Conservation (phyloP, 35 echinoderm and acorn worm species). For the Eucidaris tribuloides region DNA sequence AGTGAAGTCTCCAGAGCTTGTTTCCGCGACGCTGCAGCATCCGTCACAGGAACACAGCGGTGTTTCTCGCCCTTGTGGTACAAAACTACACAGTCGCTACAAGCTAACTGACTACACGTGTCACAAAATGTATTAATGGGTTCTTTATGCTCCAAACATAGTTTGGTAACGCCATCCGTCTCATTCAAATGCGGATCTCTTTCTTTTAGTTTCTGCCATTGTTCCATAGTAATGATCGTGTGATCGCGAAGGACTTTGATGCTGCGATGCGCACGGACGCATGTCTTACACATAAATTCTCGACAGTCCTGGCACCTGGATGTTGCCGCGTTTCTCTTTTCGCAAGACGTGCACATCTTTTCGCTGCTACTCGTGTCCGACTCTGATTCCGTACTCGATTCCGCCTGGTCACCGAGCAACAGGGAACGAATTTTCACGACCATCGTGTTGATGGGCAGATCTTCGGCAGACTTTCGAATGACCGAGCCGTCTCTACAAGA, state of each 20-base stretch:
- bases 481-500: conserved; percentile 32
- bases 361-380: conserved; percentile 15
- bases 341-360: conserved; percentile 59
- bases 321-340: conserved; percentile 41
- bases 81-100: conserved; percentile 68
- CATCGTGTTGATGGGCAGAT: conserved; percentile 57
- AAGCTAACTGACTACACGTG: conserved; percentile 28
- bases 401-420: conserved; percentile 13
- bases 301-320: conserved; percentile 65
- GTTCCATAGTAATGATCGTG: conserved; percentile 31
- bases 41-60: conserved; percentile 14
- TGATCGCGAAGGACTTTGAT: conserved; percentile 74
- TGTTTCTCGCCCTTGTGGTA: conserved; percentile 42
- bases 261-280: conserved; percentile 57
- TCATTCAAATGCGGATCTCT: conserved; percentile 18
- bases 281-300: conserved; percentile 80
- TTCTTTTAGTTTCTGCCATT: conserved; percentile 41
- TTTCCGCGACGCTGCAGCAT: conserved; percentile 36
- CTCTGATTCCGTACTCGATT: background rate
- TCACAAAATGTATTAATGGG: conserved; percentile 46
- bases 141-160: conserved; percentile 62
- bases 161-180: background rate
- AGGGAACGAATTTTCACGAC: conserved; percentile 34
- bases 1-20: conserved; percentile 49
- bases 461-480: background rate